Evolutionary conservation across 2,888 invertebrate species (phyloP).

Genomic region (Tribolium freemani): DNA sequence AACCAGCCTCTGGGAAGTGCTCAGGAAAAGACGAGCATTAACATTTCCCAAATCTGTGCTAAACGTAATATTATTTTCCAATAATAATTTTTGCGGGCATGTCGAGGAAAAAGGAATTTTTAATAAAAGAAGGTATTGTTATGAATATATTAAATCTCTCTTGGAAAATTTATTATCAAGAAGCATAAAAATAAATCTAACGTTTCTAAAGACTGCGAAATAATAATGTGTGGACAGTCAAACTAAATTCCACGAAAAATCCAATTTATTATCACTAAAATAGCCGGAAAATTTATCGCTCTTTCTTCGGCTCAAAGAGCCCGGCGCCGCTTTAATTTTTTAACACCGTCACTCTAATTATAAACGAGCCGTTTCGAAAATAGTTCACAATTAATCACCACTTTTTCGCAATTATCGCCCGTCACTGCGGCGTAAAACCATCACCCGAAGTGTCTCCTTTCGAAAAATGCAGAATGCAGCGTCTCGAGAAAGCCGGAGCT

Average conservation of each 20-base stretch:
- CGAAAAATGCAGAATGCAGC: conserved; percentile 22
- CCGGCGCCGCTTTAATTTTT: neutral
- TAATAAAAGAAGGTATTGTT: neutral
- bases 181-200: neutral
- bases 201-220: neutral
- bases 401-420: neutral
- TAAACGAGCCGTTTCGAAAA: neutral
- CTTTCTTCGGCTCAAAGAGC: neutral
- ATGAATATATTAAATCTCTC: neutral
- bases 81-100: neutral
- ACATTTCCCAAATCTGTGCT: conserved; percentile 1
- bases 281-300: neutral
- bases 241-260: neutral
- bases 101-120: neutral
- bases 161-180: neutral
- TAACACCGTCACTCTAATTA: neutral
- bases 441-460: conserved; percentile 1
- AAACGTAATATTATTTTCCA: conserved; percentile 4
- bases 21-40: conserved; percentile 6
- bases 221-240: neutral
- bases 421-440: conserved; percentile 14
- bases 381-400: neutral
- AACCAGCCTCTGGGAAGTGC: conserved; percentile 15
- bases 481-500: neutral
- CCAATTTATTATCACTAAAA: neutral